Conservation (phyloP, 2,797 vertebrate species). For the Sebastes iracundus region DNA sequence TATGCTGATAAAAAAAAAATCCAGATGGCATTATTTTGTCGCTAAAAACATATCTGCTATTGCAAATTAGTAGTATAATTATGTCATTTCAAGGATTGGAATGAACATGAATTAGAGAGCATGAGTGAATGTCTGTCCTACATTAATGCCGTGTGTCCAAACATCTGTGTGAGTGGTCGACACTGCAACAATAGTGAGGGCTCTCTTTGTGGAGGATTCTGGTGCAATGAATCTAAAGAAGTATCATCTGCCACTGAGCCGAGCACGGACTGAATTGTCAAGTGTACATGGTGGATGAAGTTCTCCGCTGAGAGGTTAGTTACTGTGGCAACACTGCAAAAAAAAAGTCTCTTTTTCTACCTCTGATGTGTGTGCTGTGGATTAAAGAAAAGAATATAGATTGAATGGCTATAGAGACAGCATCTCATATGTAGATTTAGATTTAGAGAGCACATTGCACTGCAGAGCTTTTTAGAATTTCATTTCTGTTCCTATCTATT, state of each 20-base stretch:
- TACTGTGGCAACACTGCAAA: constrained; percentile 57
- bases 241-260: constrained; percentile 39
- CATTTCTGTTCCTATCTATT: neutral
- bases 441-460: neutral
- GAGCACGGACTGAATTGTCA: constrained; percentile 42
- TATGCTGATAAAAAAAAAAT: neutral
- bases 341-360: neutral
- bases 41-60: neutral
- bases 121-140: constrained; percentile 4
- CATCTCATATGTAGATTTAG: neutral
- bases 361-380: constrained; percentile 9
- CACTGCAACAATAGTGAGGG: neutral
- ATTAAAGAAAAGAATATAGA: constrained; percentile 12
- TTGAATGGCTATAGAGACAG: neutral
- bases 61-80: neutral
- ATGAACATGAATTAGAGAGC: neutral
- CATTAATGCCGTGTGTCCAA: neutral
- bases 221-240: constrained; percentile 58
- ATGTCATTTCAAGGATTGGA: neutral
- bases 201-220: constrained; percentile 17
- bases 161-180: neutral
- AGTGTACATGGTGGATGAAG: constrained; percentile 62
- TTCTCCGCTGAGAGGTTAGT: constrained; percentile 60
- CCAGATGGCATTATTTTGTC: neutral
- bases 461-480: neutral